Evolutionary conservation across 2,113 vertebrate genomes (phyloP), one percentile per base, ranked within the genome.

Genomic region (Plectropomus leopardus): DNA sequence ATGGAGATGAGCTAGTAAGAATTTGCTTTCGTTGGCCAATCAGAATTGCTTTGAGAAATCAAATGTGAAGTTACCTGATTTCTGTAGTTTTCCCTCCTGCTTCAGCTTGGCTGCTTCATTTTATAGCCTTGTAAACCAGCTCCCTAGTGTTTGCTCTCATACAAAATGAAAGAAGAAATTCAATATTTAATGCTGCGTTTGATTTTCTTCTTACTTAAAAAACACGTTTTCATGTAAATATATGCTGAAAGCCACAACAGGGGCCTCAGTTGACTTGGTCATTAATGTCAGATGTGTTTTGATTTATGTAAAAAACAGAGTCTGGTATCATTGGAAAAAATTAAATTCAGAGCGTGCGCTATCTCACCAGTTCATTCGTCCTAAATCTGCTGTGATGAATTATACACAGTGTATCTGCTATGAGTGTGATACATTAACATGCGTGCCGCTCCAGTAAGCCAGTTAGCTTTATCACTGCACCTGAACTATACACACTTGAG

Each of bases 341-440:
- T 24, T 8, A 2, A 9, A n/a, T 47, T 45, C 4, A 23, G 40
- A 57, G 50, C 48, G 21, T 21, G 14, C 0, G 4, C 34, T 57
- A 81, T 86, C 77, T 74, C 47, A 54, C n/a, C 73, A 8, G 32
- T 66, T 70, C 60, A 81, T 42, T 54, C 1, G 3, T 24, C 55
- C 79, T 79, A 40, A 86, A 75, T 90, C 72, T 84, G 72, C 40
- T 55, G 23, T 42, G 55, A 78, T 91, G 66, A 89, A 90, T 90
- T 86, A 88, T 54, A 50, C 83, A 88, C 74, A 1, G 45, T n/a
- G 26, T 60, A 16, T 86, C 76, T 85, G 81, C 40, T 61, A 23
- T 19, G 66, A 78, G 53, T 75, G 68, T 78, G 86, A 84, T 86
- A 73, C 69, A 42, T 68, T 45, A 72, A 69, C 77, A 77, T 71